Evolutionary conservation across 2,113 vertebrate genomes (phyloP).

Genomic region (Sapayoa aenigma): DNA sequence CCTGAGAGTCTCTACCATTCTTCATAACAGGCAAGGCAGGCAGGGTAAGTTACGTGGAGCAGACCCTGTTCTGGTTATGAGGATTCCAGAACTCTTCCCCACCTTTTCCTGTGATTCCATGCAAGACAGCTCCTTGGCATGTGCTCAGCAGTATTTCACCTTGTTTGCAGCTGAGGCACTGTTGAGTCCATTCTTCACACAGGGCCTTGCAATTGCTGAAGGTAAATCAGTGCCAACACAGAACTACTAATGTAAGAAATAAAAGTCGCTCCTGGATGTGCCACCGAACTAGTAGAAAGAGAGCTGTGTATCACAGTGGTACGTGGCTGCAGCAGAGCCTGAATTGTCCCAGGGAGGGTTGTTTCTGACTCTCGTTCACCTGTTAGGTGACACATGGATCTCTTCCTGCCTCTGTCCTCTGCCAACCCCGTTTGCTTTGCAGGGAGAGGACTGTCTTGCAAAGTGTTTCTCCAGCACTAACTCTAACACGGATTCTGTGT

Average conservation of each 20-base stretch:
- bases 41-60: not conserved
- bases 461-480: not conserved
- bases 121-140: not conserved
- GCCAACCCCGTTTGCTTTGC: not conserved
- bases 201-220: not conserved
- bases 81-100: not conserved
- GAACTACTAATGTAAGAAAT: not conserved
- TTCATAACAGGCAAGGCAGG: not conserved
- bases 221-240: not conserved
- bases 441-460: not conserved
- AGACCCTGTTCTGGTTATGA: not conserved
- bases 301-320: not conserved
- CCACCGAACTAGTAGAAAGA: not conserved
- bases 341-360: not conserved
- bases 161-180: not conserved
- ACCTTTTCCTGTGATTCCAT: not conserved
- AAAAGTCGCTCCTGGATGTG: not conserved
- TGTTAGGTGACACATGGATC: not conserved
- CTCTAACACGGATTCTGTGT: not conserved
- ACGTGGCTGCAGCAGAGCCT: rapidly evolving
- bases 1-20: not conserved
- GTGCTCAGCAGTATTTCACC: not conserved
- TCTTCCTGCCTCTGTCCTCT: not conserved
- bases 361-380: not conserved
- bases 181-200: not conserved